These are phyloP conservation scores for Enteromius unitaeniatus DNA, from an alignment of 2,797 vertebrate species.

Conservation along the genomic window DNA sequence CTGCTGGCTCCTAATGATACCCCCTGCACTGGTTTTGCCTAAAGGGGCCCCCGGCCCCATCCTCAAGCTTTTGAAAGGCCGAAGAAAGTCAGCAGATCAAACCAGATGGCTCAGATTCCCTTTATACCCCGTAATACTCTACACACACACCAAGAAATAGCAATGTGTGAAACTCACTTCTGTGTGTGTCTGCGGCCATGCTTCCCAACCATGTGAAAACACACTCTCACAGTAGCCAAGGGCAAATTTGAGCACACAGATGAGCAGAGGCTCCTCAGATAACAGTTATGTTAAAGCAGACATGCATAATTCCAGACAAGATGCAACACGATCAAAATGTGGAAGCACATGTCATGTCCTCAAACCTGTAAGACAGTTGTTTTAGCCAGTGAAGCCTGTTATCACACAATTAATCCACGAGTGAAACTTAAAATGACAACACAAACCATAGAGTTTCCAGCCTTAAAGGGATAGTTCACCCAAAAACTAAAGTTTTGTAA, in stretches of 20 bases:
- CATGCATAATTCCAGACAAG: constrained; percentile 35
- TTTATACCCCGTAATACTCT: constrained; percentile 13
- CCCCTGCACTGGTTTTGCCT: constrained; percentile 22
- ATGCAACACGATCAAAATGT: constrained; percentile 32
- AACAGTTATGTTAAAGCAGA: constrained; percentile 37
- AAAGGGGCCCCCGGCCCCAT: background rate
- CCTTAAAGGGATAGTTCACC: background rate
- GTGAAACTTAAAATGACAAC: constrained; percentile 18
- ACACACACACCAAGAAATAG: constrained; percentile 9
- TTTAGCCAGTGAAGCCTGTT: constrained; percentile 23
- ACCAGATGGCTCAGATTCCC: constrained; percentile 30
- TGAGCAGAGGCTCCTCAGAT: background rate
- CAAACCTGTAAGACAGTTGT: constrained; percentile 23
- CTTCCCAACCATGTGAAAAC: constrained; percentile 29
- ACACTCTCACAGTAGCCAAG: constrained; percentile 18
- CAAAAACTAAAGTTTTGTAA: background rate
- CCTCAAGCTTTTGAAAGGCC: constrained; percentile 28
- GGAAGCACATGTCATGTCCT: constrained; percentile 23
- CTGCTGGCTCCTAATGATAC: constrained; percentile 30
- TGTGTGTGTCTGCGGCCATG: constrained; percentile 34
- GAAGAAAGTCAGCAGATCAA: constrained; percentile 33
- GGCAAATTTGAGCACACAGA: background rate
- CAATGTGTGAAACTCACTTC: constrained; percentile 19
- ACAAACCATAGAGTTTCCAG: background rate
- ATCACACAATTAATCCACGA: constrained; percentile 13